Conservation (phyloP, 2,797 vertebrate genomes). For the Phalanger gymnotis region DNA sequence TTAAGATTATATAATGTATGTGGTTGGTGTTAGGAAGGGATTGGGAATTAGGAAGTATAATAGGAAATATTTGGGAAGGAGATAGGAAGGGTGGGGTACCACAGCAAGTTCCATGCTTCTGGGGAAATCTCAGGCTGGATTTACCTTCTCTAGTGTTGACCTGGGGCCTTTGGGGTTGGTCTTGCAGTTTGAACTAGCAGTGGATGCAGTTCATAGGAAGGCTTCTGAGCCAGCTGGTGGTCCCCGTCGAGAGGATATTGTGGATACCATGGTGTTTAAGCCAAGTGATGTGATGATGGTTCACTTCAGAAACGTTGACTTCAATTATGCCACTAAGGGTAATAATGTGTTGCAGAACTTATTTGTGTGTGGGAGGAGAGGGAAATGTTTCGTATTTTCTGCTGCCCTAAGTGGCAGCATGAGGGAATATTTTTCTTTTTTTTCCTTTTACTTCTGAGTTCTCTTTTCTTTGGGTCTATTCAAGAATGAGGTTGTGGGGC, state of each 20-base stretch:
- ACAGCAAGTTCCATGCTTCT: neutral
- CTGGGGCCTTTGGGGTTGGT: conserved; percentile 19
- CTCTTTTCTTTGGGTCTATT: neutral
- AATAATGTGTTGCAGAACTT: conserved; percentile 20
- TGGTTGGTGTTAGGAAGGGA: conserved; percentile 3
- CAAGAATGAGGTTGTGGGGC: neutral
- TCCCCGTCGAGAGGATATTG: conserved; percentile 93
- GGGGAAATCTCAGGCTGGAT: neutral
- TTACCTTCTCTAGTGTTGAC: conserved; percentile 28
- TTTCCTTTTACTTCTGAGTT: neutral
- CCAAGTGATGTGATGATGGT: conserved; percentile 92
- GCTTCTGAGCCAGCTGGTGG: conserved; percentile 82
- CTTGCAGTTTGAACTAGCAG: conserved; percentile 92
- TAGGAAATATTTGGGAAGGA: conserved; percentile 4
- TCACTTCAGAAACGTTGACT: conserved; percentile 94
- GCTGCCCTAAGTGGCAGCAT: neutral
- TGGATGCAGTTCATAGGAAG: conserved; percentile 93
- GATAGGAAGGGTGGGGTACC: neutral
- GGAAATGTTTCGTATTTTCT: neutral
- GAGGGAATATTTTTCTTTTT: conserved; percentile 17
- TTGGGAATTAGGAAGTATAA: neutral
- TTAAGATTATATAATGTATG: neutral
- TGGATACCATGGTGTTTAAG: conserved; percentile 96
- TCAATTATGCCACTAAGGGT: conserved; percentile 95
- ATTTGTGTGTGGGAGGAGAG: neutral